Evolutionary conservation across 2,113 vertebrate genomes (phyloP).

Genomic region (Chrysemys picta): DNA sequence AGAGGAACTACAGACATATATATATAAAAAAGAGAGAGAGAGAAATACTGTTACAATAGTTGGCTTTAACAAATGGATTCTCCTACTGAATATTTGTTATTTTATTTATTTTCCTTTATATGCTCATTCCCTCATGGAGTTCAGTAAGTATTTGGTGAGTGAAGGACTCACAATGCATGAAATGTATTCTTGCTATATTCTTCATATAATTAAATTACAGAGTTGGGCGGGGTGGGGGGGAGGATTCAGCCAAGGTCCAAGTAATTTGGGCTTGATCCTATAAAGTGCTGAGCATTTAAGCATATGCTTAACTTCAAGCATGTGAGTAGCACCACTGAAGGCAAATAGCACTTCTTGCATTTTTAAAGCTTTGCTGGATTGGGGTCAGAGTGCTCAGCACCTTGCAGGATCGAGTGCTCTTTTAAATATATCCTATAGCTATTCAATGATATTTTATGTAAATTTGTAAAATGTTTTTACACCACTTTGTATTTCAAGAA

Average conservation of each 20-base stretch:
- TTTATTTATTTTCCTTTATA: neutral
- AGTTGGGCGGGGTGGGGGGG: neutral
- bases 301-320: neutral
- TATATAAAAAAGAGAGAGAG: no score
- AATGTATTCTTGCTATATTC: neutral
- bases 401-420: neutral
- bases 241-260: neutral
- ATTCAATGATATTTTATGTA: slow-evolving; percentile 12
- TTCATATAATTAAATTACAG: neutral
- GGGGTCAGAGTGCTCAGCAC: neutral
- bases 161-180: neutral
- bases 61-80: neutral
- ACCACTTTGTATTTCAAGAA: slow-evolving; percentile 15
- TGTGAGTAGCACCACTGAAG: neutral
- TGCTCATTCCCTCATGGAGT: neutral
- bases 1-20: no score
- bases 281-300: slow-evolving; percentile 1
- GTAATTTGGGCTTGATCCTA: neutral
- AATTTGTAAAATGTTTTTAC: slow-evolving; percentile 24
- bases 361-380: neutral
- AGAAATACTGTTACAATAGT: neutral
- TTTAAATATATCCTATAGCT: neutral
- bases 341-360: neutral
- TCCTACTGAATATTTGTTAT: neutral
- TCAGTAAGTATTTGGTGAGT: neutral